Conservation (phyloP, 2,113 vertebrate genomes). For the Eretmochelys imbricata region DNA sequence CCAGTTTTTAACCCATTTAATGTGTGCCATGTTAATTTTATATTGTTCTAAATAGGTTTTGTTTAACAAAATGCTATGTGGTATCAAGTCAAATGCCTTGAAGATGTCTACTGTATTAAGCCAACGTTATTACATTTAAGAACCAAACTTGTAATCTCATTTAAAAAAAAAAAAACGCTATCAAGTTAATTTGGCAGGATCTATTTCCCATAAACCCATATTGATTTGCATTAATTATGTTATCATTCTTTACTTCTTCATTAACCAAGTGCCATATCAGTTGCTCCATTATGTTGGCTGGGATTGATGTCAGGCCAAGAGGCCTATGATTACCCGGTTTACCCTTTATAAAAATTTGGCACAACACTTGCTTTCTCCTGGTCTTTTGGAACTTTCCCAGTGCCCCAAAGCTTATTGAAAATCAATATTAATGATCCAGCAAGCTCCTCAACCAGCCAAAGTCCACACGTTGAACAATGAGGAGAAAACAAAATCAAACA, state of each 20-base stretch:
- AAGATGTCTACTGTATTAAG: neutral
- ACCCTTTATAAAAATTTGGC: neutral
- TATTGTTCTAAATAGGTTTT: neutral
- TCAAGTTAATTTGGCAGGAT: neutral
- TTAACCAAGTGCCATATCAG: neutral
- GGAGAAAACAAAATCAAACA: neutral
- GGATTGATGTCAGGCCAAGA: too few relatives aligned
- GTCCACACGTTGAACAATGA: neutral
- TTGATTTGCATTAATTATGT: neutral
- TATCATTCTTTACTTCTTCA: neutral
- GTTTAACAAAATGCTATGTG: neutral
- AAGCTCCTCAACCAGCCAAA: neutral
- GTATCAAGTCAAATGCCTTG: neutral
- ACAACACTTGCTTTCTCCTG: neutral
- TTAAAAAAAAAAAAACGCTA: neutral
- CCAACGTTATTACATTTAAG: neutral
- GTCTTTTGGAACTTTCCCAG: neutral
- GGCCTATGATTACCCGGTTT: too few relatives aligned
- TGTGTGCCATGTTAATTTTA: neutral
- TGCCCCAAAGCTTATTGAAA: neutral
- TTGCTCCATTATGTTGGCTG: neutral
- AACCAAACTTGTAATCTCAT: neutral
- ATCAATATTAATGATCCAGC: neutral
- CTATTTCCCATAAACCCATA: neutral
- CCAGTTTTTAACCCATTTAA: neutral